Conservation (phyloP, 2,888 invertebrate species). For the Diplolepis rosae region DNA sequence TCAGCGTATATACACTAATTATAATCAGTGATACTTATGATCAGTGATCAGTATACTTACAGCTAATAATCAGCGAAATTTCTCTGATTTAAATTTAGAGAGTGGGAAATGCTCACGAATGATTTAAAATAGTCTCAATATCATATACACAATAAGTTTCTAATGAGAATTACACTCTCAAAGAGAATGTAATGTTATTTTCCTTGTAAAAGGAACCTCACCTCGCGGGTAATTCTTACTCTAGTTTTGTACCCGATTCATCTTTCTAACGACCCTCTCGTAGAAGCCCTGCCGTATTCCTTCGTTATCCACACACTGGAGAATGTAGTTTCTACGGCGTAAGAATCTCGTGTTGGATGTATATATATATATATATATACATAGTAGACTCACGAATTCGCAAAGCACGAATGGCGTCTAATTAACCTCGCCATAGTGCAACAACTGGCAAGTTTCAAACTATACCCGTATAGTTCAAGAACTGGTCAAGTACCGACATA, state of each 20-base stretch:
- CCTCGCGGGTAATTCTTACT: constrained; percentile 17
- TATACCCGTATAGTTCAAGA: constrained; percentile 43
- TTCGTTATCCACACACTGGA: constrained; percentile 7
- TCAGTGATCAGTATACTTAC: too few species aligned
- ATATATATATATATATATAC: too few species aligned
- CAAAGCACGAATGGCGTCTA: constrained; percentile 34
- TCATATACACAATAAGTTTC: not conserved
- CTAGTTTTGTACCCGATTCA: constrained; percentile 20
- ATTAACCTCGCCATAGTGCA: constrained; percentile 44
- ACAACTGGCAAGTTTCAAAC: constrained; percentile 45
- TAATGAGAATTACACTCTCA: too few species aligned
- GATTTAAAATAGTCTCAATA: not conserved
- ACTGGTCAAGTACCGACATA: constrained; percentile 26
- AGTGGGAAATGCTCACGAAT: not conserved
- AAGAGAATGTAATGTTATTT: constrained; percentile 15
- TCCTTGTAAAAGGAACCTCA: not conserved
- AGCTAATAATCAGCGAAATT: too few species aligned
- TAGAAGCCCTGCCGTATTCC: constrained; percentile 4
- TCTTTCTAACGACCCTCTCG: constrained; percentile 17
- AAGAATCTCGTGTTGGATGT: constrained; percentile 36
- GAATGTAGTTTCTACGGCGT: constrained; percentile 41
- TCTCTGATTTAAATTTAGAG: too few species aligned
- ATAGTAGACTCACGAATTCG: constrained; percentile 41
- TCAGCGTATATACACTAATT: not conserved
- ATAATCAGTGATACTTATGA: too few species aligned